Evolutionary conservation across 2,797 vertebrate genomes (phyloP), one percentile per base, ranked within the genome.

Genomic region (Halcyon leucocephala): DNA sequence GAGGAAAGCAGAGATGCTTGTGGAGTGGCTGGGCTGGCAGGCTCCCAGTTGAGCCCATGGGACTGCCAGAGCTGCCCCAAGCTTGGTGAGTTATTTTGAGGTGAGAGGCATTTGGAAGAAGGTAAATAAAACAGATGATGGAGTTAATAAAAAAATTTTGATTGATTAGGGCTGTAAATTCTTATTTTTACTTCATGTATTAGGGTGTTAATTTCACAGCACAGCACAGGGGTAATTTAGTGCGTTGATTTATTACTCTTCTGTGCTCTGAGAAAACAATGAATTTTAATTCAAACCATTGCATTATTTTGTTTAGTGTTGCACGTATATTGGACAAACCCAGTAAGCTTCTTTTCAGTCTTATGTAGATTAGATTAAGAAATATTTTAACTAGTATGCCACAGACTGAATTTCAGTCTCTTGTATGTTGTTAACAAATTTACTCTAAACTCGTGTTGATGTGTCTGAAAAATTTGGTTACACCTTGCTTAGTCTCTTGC

Each of bases 131-230:
- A 61, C 37, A 82, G 67, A 86, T 90, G 93, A 96, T 96, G 78
- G 91, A 97, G 93, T 95, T 97, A 91, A 89, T 96, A 95, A 92
- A 91, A 95, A 74, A 48, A 62, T 26, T 8, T 2, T 74, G 90
- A 96, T 95, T 88, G 74, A 97, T 97, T 95, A 92, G 65, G 70
- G 52, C 64, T 6, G 33, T 97, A 97, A 96, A 97, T 98, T 97
- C 88, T 60, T 84, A 64, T 87, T 97, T 97, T 97, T 95, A 94
- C 97, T 97, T 97, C 65, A 83, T 96, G 62, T 97, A 89, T 97
- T 91, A 89, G 76, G 85, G 69, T 93, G 51, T 97, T 98, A 98
- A 98, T 98, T 98, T 97, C 91, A 93, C 58, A 91, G 67, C 49
- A 83, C 60, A 85, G 69, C 74, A 82, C 78, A 89, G 78, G 44